Evolutionary conservation across 2,888 invertebrate genomes (phyloP).

Genomic region (Petrophora chlorosata): DNA sequence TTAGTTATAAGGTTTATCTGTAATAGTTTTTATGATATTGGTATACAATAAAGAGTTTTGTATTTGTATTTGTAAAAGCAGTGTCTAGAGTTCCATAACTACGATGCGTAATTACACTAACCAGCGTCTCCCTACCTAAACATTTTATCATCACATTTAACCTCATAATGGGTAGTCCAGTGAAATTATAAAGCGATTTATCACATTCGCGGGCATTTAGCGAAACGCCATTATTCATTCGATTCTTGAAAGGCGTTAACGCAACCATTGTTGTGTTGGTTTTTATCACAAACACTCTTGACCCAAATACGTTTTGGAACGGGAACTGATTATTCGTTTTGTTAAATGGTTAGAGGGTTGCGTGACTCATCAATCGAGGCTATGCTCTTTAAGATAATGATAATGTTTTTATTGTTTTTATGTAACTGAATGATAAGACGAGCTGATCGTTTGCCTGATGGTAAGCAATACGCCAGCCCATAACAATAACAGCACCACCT

Average conservation of each 20-base stretch:
- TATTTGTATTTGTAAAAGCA: too few relatives aligned
- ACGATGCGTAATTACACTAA: neutral
- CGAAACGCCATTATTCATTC: constrained; percentile 66
- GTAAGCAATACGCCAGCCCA: too few relatives aligned
- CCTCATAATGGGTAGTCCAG: constrained; percentile 46
- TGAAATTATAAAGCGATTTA: constrained; percentile 67
- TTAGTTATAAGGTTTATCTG: too few relatives aligned
- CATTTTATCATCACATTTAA: constrained; percentile 47
- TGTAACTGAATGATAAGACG: too few relatives aligned
- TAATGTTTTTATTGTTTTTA: too few relatives aligned
- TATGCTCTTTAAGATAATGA: too few relatives aligned
- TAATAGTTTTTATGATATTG: too few relatives aligned
- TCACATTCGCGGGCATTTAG: constrained; percentile 60
- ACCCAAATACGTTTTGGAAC: constrained; percentile 36
- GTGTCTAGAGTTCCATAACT: too few relatives aligned
- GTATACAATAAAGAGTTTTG: too few relatives aligned
- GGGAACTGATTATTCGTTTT: constrained; percentile 29
- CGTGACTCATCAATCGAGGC: constrained; percentile 15
- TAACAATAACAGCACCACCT: too few relatives aligned
- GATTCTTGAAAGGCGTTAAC: constrained; percentile 53
- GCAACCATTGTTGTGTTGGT: constrained; percentile 49
- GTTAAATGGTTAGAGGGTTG: constrained; percentile 26
- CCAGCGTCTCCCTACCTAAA: neutral
- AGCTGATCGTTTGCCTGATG: too few relatives aligned
- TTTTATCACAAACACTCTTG: constrained; percentile 48